Conservation (phyloP, 2,113 vertebrate species). For the Oreochromis aureus region DNA sequence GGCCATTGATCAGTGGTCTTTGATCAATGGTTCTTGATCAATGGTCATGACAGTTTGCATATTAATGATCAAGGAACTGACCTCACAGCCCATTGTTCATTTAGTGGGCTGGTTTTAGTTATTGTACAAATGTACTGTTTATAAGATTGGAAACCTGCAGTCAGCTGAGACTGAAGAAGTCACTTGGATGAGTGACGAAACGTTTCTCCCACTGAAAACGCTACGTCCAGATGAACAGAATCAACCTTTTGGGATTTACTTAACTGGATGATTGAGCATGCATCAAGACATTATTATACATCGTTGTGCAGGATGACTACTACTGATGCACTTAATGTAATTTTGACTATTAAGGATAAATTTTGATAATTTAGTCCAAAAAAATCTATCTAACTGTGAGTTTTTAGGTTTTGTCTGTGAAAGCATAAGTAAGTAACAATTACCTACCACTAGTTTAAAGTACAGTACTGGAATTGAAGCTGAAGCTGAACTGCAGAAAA, state of each 20-base stretch:
- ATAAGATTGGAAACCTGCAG: background rate
- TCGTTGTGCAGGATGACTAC: background rate
- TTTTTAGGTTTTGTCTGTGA: background rate
- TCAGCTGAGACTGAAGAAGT: background rate
- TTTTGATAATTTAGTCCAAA: background rate
- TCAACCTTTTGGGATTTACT: background rate
- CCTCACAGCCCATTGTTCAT: background rate
- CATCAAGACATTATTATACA: background rate
- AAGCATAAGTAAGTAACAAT: background rate
- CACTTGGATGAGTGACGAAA: rapidly evolving
- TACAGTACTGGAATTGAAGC: background rate
- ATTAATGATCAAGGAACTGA: background rate
- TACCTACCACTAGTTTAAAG: rapidly evolving
- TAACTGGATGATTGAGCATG: background rate
- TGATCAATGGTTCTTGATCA: background rate
- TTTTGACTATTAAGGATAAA: background rate
- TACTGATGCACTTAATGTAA: background rate
- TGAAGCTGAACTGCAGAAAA: background rate
- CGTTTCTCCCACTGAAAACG: background rate
- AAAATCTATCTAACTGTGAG: background rate
- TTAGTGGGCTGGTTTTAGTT: too few species aligned
- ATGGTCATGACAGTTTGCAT: background rate
- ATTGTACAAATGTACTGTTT: too few species aligned
- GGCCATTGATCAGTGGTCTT: rapidly evolving
- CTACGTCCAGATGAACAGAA: rapidly evolving